A percentile compares a stretch with the other conserved stretches of the same genome.
phyloP scores from a whole-genome alignment of 2,113 vertebrate species.

The Bubo blakistoni region DNA sequence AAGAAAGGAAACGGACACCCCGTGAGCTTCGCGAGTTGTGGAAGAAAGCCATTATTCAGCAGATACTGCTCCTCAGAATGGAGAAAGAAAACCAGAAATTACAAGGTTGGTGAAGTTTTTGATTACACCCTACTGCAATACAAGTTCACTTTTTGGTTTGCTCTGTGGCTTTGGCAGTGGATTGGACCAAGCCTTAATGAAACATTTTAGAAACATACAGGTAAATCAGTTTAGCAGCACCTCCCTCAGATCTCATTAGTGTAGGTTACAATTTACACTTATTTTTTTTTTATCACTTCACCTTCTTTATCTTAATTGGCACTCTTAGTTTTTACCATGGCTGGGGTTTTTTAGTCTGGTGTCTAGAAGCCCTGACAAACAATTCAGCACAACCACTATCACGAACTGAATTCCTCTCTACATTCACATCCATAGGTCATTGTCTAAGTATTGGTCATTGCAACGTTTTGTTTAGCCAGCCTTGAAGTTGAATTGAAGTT shows the following conservation, averaged over 20 bases:
- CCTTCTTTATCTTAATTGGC: neutral
- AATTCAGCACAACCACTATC: neutral
- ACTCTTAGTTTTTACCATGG: neutral
- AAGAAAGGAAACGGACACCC: constrained; percentile 79
- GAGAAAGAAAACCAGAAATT: constrained; percentile 96
- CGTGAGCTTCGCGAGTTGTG: constrained; percentile 89
- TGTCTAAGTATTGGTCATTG: neutral
- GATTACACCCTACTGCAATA: neutral
- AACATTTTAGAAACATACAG: neutral
- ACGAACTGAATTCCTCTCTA: neutral
- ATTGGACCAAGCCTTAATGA: neutral
- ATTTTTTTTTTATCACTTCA: neutral
- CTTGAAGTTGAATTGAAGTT: neutral
- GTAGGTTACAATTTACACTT: neutral
- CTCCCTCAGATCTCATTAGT: neutral
- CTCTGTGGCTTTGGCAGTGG: neutral
- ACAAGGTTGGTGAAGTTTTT: constrained; percentile 78
- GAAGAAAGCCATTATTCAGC: constrained; percentile 94
- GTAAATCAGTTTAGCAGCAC: neutral
- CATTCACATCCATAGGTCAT: neutral
- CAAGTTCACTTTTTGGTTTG: neutral
- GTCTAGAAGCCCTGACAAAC: neutral
- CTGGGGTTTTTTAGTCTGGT: neutral
- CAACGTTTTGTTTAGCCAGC: neutral
- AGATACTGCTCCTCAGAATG: constrained; percentile 95